Percentiles rank a stretch among this genome's conserved stretches.
Evolutionary conservation across 2,888 invertebrate species (phyloP).

Genomic region (Aphrophora alni): DNA sequence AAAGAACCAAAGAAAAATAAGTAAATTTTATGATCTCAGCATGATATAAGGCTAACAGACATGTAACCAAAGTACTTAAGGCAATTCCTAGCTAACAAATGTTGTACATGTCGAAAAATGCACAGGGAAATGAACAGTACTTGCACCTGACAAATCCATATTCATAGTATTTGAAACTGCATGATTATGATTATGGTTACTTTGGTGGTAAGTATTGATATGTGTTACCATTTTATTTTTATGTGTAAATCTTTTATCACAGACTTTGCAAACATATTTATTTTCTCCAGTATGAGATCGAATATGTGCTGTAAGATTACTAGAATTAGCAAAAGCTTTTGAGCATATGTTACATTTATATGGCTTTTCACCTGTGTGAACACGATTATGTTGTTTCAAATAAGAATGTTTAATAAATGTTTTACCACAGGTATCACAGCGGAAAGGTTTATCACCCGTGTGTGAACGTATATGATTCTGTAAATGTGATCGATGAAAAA

Average conservation of each 20-base stretch:
- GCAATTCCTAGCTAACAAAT: not conserved
- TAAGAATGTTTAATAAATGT: constrained; percentile 18
- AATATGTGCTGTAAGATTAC: constrained; percentile 10
- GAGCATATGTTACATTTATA: constrained; percentile 11
- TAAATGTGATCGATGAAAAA: constrained; percentile 25
- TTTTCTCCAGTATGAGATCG: constrained; percentile 6
- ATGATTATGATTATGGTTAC: not conserved
- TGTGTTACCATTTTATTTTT: not conserved
- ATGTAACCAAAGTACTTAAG: no score
- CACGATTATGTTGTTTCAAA: constrained; percentile 22
- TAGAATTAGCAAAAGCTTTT: constrained; percentile 9
- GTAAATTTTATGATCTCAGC: no score
- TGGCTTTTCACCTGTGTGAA: constrained; percentile 12
- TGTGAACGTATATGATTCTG: constrained; percentile 18
- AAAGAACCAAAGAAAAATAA: no score
- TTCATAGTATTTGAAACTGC: not conserved
- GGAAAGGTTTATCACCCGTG: constrained; percentile 7
- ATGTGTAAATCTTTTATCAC: constrained; percentile 12
- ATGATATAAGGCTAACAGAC: no score
- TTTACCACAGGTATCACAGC: constrained; percentile 14
- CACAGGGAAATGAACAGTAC: not conserved
- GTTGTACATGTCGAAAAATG: not conserved
- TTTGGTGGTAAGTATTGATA: constrained; percentile 9
- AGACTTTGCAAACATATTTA: constrained; percentile 13
- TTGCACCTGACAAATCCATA: not conserved